These are phyloP conservation scores for Drosophila anomalipes DNA, from an alignment of 2,888 invertebrate species.

Conservation along the genomic window DNA sequence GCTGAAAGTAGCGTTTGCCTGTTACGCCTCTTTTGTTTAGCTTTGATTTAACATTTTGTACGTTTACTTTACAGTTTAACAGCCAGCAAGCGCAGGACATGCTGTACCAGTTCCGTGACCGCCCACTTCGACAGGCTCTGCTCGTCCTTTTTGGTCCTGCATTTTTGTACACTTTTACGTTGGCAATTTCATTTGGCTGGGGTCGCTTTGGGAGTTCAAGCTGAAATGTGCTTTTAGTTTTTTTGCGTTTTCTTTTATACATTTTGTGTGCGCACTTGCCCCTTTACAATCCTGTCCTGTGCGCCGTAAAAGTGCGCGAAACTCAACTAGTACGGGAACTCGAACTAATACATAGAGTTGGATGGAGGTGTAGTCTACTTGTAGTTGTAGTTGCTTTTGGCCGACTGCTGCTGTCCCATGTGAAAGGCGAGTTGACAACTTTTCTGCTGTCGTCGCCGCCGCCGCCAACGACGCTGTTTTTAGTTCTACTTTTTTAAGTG, in stretches of 20 bases:
- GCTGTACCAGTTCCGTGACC: conserved; percentile 6
- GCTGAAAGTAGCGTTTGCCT: conserved; percentile 36
- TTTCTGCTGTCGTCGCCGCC: conserved; percentile 58
- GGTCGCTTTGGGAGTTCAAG: conserved; percentile 76
- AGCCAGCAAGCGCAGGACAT: conserved; percentile 69
- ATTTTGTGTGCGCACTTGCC: conserved; percentile 45
- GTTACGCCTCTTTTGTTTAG: conserved; percentile 78
- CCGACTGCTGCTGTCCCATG: conserved; percentile 37
- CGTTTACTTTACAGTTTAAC: conserved; percentile 80
- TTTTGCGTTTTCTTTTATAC: conserved; percentile 54
- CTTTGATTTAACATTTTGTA: conserved; percentile 79
- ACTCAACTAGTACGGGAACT: conserved; percentile 60
- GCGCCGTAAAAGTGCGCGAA: conserved; percentile 66
- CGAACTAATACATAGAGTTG: conserved; percentile 41
- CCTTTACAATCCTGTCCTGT: conserved; percentile 46
- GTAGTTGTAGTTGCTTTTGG: conserved; percentile 16
- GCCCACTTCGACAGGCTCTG: conserved; percentile 17
- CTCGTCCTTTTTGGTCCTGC: conserved; percentile 24
- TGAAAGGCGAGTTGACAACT: conserved; percentile 71
- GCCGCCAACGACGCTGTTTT: conserved; percentile 49
- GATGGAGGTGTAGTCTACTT: conserved; percentile 6
- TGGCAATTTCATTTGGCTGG: conserved; percentile 77
- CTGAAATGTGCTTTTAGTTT: conserved; percentile 78
- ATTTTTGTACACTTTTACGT: conserved; percentile 74
- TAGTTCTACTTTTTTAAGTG: conserved; percentile 70